Evolutionary conservation across 2,888 invertebrate species (phyloP).

Genomic region (Nephrotoma flavescens): DNA sequence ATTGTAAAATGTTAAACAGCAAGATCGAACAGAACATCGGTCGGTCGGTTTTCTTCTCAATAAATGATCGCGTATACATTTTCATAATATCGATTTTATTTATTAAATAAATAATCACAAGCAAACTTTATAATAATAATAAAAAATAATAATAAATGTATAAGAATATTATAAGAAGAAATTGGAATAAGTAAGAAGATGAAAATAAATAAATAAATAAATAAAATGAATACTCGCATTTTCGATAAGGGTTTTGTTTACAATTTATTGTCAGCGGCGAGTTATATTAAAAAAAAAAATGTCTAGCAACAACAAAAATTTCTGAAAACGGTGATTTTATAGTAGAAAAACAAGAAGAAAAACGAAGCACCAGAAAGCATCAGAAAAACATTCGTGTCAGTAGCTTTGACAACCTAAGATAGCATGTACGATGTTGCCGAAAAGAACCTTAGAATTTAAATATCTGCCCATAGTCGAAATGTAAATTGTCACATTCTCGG

Average conservation of each 20-base stretch:
- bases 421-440: slow-evolving; percentile 4
- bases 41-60: neutral
- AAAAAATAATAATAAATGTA: neutral
- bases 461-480: neutral
- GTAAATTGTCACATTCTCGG: slow-evolving; percentile 1
- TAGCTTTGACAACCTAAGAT: slow-evolving; percentile 6
- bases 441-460: slow-evolving; percentile 5
- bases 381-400: slow-evolving; percentile 5
- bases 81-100: neutral
- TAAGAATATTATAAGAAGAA: neutral
- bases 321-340: slow-evolving; percentile 2
- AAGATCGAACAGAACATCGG: neutral
- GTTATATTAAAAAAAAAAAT: neutral
- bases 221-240: neutral
- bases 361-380: slow-evolving; percentile 3
- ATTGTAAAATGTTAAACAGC: neutral
- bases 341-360: neutral
- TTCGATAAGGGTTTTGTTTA: slow-evolving; percentile 2
- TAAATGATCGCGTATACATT: neutral
- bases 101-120: neutral
- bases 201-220: neutral
- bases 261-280: slow-evolving; percentile 5
- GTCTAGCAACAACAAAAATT: neutral
- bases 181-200: neutral
- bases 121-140: neutral